Evolutionary conservation across 2,797 vertebrate genomes (phyloP), one percentile per base, ranked within the genome.

Genomic region (Catamblyrhynchus diadema): DNA sequence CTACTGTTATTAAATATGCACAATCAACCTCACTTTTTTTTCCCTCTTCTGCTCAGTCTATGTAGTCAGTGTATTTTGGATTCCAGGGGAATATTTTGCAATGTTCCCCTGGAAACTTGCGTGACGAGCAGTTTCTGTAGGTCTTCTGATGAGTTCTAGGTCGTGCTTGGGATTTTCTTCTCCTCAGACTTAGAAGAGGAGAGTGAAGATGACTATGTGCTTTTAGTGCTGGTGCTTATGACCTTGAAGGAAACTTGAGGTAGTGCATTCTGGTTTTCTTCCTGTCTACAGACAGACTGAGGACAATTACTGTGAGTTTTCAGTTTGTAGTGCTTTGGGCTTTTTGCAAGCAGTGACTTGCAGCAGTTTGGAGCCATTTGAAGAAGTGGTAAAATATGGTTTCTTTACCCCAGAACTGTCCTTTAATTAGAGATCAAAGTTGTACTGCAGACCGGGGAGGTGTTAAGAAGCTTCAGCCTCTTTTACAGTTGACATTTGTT

Each of bases 371-470:
- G 41, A 92, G 25, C n/a, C 27, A 18, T 79, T 90, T 82, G 32
- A 65, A 74, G 57, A 88, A 60, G 30, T 60, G 41, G 19, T 61
- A 47, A 50, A 71, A 81, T 84, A 30, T 16, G 9, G 3, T 84
- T 95, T 62, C 20, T 83, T 62, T 83, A 70, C 13, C 22, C 33
- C 13, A 39, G 60, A 84, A 59, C 47, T 73, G 85, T 48, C 81
- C 50, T 81, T 84, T 88, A 78, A 69, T 92, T 90, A 66, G 53
- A 75, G 39, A 92, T 86, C 59, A 81, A 74, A 96, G 71, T 50
- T 66, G 21, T 80, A 51, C 64, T 71, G 64, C 60, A 73, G 77
- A 89, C n/a, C 4, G 4, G 4, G 23, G 19, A 64, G 44, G 27
- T 73, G 44, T 90, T 95, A 67, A 41, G 73, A 84, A 60, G 80